Conservation (phyloP, 2,888 invertebrate species). For the Protophormia terraenovae region DNA sequence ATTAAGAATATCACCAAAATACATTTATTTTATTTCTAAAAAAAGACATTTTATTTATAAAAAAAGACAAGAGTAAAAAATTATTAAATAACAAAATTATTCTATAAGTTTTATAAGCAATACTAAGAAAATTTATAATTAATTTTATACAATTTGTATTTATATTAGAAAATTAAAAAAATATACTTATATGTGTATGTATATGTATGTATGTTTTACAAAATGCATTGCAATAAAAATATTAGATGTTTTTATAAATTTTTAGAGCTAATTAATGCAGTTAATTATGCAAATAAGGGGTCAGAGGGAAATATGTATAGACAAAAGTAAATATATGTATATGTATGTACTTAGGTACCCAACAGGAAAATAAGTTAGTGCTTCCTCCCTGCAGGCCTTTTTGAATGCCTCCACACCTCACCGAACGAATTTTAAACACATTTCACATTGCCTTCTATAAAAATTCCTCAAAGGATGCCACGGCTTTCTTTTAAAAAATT, state of each 20-base stretch:
- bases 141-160: too few species aligned
- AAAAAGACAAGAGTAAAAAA: not conserved
- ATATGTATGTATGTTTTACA: too few species aligned
- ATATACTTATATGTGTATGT: not conserved
- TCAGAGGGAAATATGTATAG: too few species aligned
- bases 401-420: too few species aligned
- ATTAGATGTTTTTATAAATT: not conserved
- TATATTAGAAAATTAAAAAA: not conserved
- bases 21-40: not conserved
- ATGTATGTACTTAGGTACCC: too few species aligned
- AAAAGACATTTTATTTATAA: not conserved
- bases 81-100: not conserved
- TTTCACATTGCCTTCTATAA: too few species aligned
- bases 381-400: too few species aligned
- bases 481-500: too few species aligned
- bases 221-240: not conserved
- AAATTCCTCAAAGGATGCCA: too few species aligned
- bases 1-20: not conserved
- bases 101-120: not conserved
- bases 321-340: too few species aligned
- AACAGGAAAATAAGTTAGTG: too few species aligned
- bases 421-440: too few species aligned
- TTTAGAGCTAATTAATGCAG: not conserved
- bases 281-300: not conserved
- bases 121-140: conserved; percentile 13